Evolutionary conservation across 2,113 vertebrate genomes (phyloP).

Genomic region (Thryonomys swinderianus): DNA sequence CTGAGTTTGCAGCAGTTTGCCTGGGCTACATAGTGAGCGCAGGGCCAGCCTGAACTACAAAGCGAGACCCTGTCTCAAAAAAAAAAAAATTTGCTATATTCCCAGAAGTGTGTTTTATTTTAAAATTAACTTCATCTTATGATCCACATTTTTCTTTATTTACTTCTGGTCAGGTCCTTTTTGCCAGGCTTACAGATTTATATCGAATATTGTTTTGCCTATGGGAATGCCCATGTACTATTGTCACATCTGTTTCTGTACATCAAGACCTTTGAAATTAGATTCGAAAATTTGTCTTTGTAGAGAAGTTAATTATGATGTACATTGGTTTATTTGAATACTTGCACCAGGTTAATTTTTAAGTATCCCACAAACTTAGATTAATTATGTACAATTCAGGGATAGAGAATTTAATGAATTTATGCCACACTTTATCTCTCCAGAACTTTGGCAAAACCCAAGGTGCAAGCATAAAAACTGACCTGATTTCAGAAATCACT

Average conservation of each 20-base stretch:
- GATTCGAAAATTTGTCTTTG: neutral
- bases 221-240: neutral
- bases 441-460: conserved; percentile 79
- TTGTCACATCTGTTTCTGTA: neutral
- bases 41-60: no score
- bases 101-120: conserved; percentile 34
- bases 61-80: no score
- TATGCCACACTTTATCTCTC: conserved; percentile 20
- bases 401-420: conserved; percentile 71
- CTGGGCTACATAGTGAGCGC: no score
- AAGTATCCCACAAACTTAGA: neutral
- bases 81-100: conserved; percentile 40
- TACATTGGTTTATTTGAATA: neutral
- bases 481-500: conserved; percentile 80
- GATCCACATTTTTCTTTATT: neutral
- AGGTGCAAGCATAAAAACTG: conserved; percentile 82
- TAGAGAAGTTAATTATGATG: neutral
- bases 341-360: conserved; percentile 45
- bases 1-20: no score
- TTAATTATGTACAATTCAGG: conserved; percentile 75
- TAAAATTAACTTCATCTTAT: neutral
- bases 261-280: neutral
- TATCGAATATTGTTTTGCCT: neutral
- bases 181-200: conserved; percentile 20
- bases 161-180: neutral